phyloP scores from a whole-genome alignment of 2,113 vertebrate genomes.

The Climacteris rufus region DNA sequence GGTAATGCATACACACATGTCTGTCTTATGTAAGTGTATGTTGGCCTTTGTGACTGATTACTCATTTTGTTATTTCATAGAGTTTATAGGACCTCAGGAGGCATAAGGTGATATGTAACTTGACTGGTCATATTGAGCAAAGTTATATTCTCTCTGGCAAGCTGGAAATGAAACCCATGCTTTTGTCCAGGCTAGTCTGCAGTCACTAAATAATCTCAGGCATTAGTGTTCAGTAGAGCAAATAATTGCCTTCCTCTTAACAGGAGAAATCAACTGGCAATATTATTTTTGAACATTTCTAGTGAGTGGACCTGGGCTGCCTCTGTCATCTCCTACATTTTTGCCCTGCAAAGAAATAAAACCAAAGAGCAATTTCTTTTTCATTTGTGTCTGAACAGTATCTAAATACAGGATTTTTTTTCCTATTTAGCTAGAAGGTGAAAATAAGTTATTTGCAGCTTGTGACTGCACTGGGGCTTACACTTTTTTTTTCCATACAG shows the following conservation, averaged over 20 bases:
- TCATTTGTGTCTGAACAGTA: background rate
- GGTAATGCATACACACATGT: background rate
- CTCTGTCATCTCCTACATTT: background rate
- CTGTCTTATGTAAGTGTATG: background rate
- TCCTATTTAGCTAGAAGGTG: background rate
- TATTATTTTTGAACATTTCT: background rate
- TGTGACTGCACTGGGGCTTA: background rate
- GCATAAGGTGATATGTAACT: background rate
- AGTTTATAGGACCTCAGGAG: background rate
- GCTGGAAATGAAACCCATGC: background rate
- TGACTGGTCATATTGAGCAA: background rate
- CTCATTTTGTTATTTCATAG: background rate
- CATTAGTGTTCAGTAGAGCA: background rate
- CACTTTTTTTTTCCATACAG: background rate
- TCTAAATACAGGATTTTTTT: background rate
- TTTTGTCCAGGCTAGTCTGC: background rate
- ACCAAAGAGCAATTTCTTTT: background rate
- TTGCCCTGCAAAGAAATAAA: background rate
- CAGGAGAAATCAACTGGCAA: background rate
- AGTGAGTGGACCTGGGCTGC: background rate
- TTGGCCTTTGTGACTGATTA: background rate
- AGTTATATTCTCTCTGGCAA: background rate
- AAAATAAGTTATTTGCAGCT: background rate
- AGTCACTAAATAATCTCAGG: background rate
- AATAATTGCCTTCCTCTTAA: conserved; percentile 21